These are phyloP conservation scores for Takifugu flavidus DNA, from an alignment of 2,113 vertebrate species.

Conservation along the genomic window DNA sequence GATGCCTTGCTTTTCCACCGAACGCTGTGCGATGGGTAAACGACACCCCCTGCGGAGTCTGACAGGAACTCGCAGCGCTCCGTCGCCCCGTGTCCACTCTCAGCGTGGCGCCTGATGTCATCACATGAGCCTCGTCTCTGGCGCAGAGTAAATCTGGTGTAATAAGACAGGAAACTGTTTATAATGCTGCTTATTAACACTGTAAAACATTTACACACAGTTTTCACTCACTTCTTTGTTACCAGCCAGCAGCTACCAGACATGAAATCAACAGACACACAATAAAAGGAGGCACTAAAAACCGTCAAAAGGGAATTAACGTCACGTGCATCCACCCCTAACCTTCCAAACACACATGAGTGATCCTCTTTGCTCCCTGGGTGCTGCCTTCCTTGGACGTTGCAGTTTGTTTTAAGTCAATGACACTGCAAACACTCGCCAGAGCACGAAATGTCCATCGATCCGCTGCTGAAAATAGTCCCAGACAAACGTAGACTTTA, in stretches of 20 bases:
- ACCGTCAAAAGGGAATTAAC: too few species aligned
- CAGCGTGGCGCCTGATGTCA: slow-evolving; percentile 40
- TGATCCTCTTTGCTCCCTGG: not conserved
- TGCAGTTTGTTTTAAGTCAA: not conserved
- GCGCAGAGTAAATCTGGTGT: slow-evolving; percentile 21
- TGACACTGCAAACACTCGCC: slow-evolving; percentile 1
- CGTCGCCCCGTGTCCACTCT: slow-evolving; percentile 46
- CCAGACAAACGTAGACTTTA: not conserved
- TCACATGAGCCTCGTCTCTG: slow-evolving; percentile 7
- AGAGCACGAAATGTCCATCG: not conserved
- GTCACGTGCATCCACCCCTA: too few species aligned
- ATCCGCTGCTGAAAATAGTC: slow-evolving; percentile 2
- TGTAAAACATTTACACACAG: too few species aligned
- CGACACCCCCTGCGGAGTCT: slow-evolving; percentile 38
- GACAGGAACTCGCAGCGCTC: slow-evolving; percentile 47
- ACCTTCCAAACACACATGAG: not conserved
- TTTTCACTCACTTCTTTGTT: too few species aligned
- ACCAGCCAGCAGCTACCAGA: too few species aligned
- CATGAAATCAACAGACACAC: too few species aligned
- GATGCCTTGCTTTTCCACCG: slow-evolving; percentile 13
- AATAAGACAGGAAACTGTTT: slow-evolving; percentile 17
- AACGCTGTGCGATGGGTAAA: slow-evolving; percentile 36
- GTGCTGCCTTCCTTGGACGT: not conserved
- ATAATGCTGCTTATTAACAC: too few species aligned
- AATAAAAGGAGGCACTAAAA: too few species aligned